Percentiles rank a stretch among this genome's conserved stretches.
Conservation (phyloP, 2,888 invertebrate species). For the Athalia rosae region DNA sequence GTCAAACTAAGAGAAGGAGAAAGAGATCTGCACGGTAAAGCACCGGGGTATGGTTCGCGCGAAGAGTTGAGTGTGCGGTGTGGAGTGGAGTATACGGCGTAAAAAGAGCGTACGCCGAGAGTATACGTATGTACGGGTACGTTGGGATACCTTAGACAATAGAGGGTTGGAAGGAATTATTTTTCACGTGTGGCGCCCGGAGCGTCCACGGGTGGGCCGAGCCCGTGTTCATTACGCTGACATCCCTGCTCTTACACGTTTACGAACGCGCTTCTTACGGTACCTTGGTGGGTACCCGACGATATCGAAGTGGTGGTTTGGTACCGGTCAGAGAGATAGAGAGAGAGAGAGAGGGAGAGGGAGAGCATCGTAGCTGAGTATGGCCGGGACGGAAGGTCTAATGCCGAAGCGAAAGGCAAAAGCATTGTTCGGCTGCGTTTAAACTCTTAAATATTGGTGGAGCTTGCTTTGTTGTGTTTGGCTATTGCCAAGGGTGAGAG, state of each 20-base stretch:
- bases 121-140: not conserved
- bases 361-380: slow-evolving; percentile 16
- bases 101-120: slow-evolving; percentile 9
- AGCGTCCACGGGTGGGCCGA: slow-evolving; percentile 61
- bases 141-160: slow-evolving; percentile 52
- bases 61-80: not conserved
- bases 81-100: not conserved
- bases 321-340: slow-evolving; percentile 17
- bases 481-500: not conserved
- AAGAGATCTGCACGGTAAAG: no score
- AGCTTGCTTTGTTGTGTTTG: not conserved
- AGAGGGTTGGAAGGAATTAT: slow-evolving; percentile 48
- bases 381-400: not conserved
- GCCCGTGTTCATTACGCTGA: slow-evolving; percentile 65
- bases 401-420: not conserved
- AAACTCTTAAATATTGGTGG: slow-evolving; percentile 41
- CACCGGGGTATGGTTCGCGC: no score
- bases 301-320: not conserved
- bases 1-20: no score
- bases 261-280: slow-evolving; percentile 19
- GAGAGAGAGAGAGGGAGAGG: slow-evolving; percentile 48
- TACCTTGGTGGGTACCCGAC: not conserved
- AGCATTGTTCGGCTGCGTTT: slow-evolving; percentile 37
- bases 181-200: slow-evolving; percentile 41
- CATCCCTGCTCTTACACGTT: slow-evolving; percentile 52